Base-by-base conservation (phyloP, 2,888 invertebrate species). In the Polyommatus icarus region DNA sequence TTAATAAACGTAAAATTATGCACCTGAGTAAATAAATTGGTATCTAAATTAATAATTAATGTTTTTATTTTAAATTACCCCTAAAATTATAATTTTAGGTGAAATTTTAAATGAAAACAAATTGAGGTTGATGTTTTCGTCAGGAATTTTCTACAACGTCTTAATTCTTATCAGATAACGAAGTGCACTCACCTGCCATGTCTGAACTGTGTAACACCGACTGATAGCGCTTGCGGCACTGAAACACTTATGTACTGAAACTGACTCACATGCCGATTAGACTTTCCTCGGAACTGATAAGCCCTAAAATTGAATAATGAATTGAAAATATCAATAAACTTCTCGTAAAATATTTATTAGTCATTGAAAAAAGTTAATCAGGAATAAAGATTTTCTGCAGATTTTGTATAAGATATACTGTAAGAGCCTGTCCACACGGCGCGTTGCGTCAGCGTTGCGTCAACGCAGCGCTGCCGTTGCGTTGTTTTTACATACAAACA, bases 141-240 rank as follows among this genome's bases (percentile, higher is more conserved):
- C 46, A 79, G 78, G 59, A 78, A 79, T 76, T 78, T 78, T 80
- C 73, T 80, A 80, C 76, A 79, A 61, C 40, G 84, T 84, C 84
- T 10, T 46, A 46, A 46, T 12, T 46, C 46, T 84, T 85, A 84
- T 84, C 84, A 83, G 72, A 83, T 82, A 83, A 83, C 82, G 78
- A 54, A 77, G 80, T 20, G 10, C 61, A 83, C 87, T 86, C 80
- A 87, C 87, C 87, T 85, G 87, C 86, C 87, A 87, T 87, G 80
- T 82, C 82, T 29, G 77, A 71, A 40, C 77, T 78, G 78, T 59
- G 83, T 82, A 79, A 82, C 78, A 82, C 82, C 79, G 78, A 86
- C 85, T 84, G 84, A 82, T 80, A 80, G 40, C 80, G 71, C 72
- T 76, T 75, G 79, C 77, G 54, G 78, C 79, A 79, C 78, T 76